Evolutionary conservation across 2,113 vertebrate genomes (phyloP).

Genomic region (Chionis minor): DNA sequence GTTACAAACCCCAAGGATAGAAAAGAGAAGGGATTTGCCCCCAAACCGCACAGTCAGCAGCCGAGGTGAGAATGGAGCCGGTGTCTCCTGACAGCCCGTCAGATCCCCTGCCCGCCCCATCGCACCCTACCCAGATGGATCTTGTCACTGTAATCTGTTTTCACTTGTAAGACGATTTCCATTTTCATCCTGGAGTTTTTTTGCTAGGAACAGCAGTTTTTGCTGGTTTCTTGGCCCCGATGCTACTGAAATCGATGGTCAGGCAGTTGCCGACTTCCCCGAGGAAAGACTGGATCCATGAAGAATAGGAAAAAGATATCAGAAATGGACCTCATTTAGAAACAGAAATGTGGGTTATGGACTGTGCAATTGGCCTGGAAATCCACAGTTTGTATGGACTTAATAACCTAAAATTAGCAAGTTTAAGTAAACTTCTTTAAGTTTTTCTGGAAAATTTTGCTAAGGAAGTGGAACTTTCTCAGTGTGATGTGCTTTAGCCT

Average conservation of each 20-base stretch:
- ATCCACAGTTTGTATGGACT: not conserved
- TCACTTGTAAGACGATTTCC: not conserved
- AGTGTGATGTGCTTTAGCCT: not conserved
- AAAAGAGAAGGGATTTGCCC: not conserved
- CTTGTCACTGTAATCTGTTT: not conserved
- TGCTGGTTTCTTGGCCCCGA: not conserved
- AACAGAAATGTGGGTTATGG: not conserved
- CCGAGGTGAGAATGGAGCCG: not conserved
- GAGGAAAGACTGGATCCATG: not conserved
- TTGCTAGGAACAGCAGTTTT: not conserved
- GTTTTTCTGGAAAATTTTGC: not conserved
- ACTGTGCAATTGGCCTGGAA: not conserved
- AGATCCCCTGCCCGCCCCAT: not conserved
- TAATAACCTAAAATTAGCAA: not conserved
- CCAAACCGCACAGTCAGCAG: not conserved
- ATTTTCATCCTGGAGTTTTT: not conserved
- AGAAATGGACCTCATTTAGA: not conserved
- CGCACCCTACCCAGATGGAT: conserved; percentile 23
- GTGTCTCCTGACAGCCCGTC: not conserved
- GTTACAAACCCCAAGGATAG: not conserved
- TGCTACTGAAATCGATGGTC: not conserved
- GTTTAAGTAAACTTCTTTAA: not conserved
- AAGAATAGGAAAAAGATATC: not conserved
- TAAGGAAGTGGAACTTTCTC: not conserved
- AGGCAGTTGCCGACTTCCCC: not conserved